Evolutionary conservation across 2,797 vertebrate species (phyloP), one percentile per base, ranked within the genome.

Genomic region (Characodon lateralis): DNA sequence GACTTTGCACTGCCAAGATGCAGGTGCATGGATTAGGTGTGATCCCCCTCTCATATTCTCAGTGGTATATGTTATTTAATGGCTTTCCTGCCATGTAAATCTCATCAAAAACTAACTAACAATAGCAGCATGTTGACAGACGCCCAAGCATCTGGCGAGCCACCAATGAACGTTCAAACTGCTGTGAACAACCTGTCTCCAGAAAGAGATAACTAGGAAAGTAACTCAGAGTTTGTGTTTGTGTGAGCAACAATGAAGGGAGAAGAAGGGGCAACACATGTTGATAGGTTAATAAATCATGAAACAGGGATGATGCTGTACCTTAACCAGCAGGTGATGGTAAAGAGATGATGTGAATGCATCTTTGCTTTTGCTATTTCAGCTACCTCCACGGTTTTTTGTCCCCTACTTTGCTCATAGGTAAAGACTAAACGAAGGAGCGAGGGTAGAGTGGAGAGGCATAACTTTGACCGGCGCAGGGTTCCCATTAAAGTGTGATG

Each of bases 101-200:
- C 91, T 94, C 92, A 94, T 95, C 94, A 94, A 90, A 95, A 95
- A 94, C 85, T 81, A 89, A 88, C 93, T 94, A 94, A 95, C 94
- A 94, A 94, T 93, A 93, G 91, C 91, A 78, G 55, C 82, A 5
- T 79, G 76, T 85, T 90, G 91, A 94, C 94, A 94, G 93, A 94
- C 90, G 90, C 91, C 93, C 89, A 84, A 93, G 93, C 92, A 94
- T 92, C 93, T 95, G 94, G 93, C 89, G 55, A 89, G 87, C 87
- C 89, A 80, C 78, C 85, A 39, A 80, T 85, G 84, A 92, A 88
- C 93, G 89, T 91, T 93, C 90, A 93, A 87, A 93, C 91, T 91
- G 88, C 89, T 92, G 91, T 85, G 88, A 91, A 90, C 91, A 92
- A 93, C 88, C 89, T 87, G 92, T 92, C 93, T 88, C 77, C 78